These are phyloP conservation scores for Drosophila hamatofila DNA, from an alignment of 2,888 invertebrate genomes.

Conservation along the genomic window DNA sequence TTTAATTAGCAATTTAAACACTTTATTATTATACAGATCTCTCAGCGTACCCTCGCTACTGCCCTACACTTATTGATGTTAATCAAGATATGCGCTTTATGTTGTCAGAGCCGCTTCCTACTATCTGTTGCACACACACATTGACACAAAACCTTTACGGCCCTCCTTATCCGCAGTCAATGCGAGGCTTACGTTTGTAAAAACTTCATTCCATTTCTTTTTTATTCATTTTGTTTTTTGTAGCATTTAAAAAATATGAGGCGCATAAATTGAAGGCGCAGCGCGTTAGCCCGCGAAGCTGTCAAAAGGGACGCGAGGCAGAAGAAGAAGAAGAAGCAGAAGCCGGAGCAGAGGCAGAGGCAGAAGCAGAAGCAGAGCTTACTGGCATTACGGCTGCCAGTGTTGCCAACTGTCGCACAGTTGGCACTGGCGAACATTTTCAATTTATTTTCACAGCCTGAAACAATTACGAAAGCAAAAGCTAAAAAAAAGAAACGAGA, in stretches of 20 bases:
- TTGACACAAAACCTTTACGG: not conserved
- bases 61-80: not conserved
- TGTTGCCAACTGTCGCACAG: conserved; percentile 59
- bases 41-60: not conserved
- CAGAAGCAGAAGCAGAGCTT: conserved; percentile 6
- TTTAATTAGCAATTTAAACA: not conserved
- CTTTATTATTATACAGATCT: not conserved
- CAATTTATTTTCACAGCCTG: conserved; percentile 80
- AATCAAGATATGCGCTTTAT: not conserved
- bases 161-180: not conserved
- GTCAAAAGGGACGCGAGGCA: conserved; percentile 62
- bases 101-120: not conserved
- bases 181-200: no score
- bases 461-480: conserved; percentile 66
- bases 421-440: conserved; percentile 70
- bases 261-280: conserved; percentile 68
- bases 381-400: conserved; percentile 24
- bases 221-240: conserved; percentile 9
- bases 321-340: conserved; percentile 31
- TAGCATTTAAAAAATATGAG: conserved; percentile 55
- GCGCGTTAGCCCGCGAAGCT: conserved; percentile 75
- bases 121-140: not conserved
- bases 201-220: not conserved
- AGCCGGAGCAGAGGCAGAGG: conserved; percentile 30
- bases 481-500: conserved; percentile 25